Percentiles rank a stretch among this genome's conserved stretches.
phyloP scores from a whole-genome alignment of 2,113 vertebrate species.

The Atrichornis clamosus region DNA sequence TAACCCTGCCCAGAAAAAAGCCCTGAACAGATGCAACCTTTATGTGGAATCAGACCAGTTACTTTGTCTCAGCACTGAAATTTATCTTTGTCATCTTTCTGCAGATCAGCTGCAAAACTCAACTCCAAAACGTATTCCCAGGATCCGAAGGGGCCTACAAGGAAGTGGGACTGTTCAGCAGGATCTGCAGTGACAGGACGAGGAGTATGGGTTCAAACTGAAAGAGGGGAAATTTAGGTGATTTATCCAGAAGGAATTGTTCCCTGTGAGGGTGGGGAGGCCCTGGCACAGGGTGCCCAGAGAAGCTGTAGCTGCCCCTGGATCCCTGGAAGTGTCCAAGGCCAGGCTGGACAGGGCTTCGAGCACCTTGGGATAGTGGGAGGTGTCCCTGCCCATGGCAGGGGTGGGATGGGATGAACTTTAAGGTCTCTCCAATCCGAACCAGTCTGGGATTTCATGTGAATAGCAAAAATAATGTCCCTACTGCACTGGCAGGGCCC shows the following conservation, averaged over 20 bases:
- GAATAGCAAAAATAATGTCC: not conserved
- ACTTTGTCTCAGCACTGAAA: not conserved
- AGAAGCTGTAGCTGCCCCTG: not conserved
- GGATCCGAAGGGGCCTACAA: not conserved
- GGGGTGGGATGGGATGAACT: fast-evolving
- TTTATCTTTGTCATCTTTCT: not conserved
- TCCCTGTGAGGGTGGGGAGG: not conserved
- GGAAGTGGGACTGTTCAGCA: not conserved
- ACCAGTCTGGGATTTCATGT: not conserved
- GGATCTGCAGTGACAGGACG: not conserved
- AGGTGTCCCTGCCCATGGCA: not conserved
- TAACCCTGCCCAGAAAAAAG: not conserved
- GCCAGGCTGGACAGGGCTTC: not conserved
- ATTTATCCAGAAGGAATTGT: not conserved
- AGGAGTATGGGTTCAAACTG: not conserved
- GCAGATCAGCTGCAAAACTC: not conserved
- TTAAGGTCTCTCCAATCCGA: not conserved
- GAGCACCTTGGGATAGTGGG: not conserved
- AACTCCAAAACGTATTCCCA: not conserved
- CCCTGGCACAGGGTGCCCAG: not conserved
- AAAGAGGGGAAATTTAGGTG: not conserved
- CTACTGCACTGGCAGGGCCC: not conserved
- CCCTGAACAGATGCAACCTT: not conserved
- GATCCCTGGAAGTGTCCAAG: not conserved
- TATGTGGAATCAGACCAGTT: not conserved